Evolutionary conservation across 2,888 invertebrate genomes (phyloP), one percentile per base, ranked within the genome.

Genomic region (Willowsia nigromaculata): DNA sequence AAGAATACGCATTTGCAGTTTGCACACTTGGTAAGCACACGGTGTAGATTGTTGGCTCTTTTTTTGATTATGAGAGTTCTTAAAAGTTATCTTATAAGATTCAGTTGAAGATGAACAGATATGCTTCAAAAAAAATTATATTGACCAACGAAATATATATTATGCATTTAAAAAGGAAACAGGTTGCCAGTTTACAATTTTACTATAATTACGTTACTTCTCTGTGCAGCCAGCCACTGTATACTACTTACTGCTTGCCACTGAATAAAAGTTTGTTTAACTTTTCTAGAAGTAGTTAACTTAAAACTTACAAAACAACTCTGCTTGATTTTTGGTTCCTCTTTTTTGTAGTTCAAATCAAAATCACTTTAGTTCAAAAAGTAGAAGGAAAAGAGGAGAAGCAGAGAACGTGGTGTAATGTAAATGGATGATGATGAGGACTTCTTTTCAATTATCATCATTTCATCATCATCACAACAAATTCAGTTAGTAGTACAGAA

Each of bases 401-500:
- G 56, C 56, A 43, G 18, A 53, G 18, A 40, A 71, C 40, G 2
- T 22, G 37, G 27, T 43, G 43, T 27, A 81, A 80, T 33, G 47
- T 27, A 56, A 81, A 81, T 56, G 11, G 25, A 81, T 59, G 82
- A 62, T 56, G 65, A 82, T 27, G 68, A 68, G 53, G 50, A 71
- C 62, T 81, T 86, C 86, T 81, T 81, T 86, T 65, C 86, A 78
- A 74, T 86, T 68, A 86, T 86, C 50, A 81, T 86, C 68, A 30
- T 80, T 78, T 78, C 53, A 81, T 81, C 71, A 80, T 53, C 62
- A 40, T 40, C 47, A 43, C 22, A 22, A 25, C 40, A 18, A n/a
- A 74, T 25, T 43, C 18, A 71, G 33, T n/a, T 33, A 37, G 18
- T 68, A 74, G 43, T 15, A 27, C 1, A 25, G 4, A 71, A 9